Conservation (phyloP, 2,797 vertebrate species). For the Mus caroli region DNA sequence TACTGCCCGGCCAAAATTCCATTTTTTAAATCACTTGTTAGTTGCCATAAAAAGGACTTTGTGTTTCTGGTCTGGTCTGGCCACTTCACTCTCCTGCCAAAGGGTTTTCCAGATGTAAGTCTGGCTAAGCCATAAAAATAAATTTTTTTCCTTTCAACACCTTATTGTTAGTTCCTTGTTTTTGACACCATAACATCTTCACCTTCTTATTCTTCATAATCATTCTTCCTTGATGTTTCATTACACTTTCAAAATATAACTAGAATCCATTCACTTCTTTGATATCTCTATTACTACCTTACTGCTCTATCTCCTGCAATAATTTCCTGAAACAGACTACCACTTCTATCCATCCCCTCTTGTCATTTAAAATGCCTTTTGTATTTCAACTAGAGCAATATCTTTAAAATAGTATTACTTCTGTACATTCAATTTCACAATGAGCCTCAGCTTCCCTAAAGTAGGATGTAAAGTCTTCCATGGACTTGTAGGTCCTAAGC, state of each 20-base stretch:
- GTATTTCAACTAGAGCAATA: neutral
- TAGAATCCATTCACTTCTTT: constrained; percentile 17
- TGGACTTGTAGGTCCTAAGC: neutral
- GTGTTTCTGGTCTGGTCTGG: neutral
- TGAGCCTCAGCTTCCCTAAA: constrained; percentile 18
- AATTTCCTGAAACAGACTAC: neutral
- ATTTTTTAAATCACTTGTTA: neutral
- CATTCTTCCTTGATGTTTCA: neutral
- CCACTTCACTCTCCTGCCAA: neutral
- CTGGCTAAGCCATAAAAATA: neutral
- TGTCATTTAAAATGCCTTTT: neutral
- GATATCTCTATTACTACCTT: too few relatives aligned
- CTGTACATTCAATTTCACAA: neutral
- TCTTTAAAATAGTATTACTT: constrained; percentile 1
- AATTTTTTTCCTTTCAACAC: neutral
- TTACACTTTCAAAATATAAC: neutral
- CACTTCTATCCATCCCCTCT: neutral
- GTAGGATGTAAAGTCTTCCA: neutral
- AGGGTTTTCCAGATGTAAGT: neutral
- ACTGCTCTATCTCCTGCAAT: neutral
- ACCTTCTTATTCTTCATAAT: neutral
- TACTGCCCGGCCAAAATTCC: neutral
- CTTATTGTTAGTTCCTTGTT: neutral
- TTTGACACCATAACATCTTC: neutral
- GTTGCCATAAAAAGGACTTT: neutral